phyloP scores from a whole-genome alignment of 1,140 invertebrate genomes.

The Hypothenemus hampei region DNA sequence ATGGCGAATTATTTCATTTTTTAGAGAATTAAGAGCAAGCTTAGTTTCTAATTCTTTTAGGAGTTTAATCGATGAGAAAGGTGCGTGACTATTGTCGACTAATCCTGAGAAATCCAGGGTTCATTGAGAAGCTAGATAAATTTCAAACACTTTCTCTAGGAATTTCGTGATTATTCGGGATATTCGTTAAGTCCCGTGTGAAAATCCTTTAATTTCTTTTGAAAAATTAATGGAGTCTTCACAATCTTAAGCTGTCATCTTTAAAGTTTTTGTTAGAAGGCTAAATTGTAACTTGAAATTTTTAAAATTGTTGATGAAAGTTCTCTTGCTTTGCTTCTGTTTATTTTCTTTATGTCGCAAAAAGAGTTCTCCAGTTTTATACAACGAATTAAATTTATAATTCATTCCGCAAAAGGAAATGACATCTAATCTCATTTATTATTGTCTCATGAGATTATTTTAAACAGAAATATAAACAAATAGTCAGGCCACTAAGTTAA shows the following conservation, averaged over 20 bases:
- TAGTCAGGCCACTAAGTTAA: neutral
- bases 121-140: neutral
- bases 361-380: neutral
- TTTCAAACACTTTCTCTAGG: no score
- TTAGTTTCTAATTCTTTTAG: neutral
- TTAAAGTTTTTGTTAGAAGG: no score
- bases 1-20: neutral
- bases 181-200: no score
- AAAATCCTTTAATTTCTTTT: no score
- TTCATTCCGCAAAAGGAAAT: neutral
- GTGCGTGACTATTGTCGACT: neutral
- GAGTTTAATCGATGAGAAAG: neutral
- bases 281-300: no score
- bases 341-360: no score
- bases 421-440: neutral
- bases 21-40: neutral
- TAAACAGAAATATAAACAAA: neutral
- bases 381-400: neutral
- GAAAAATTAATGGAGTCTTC: no score
- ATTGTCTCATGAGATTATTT: neutral
- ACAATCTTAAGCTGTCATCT: no score
- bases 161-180: no score
- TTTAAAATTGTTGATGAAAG: no score
- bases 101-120: neutral
- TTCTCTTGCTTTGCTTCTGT: no score